A percentile compares a stretch with the other conserved stretches of the same genome.
Conservation (phyloP, 2,888 invertebrate genomes). For the Coleophora deauratella region DNA sequence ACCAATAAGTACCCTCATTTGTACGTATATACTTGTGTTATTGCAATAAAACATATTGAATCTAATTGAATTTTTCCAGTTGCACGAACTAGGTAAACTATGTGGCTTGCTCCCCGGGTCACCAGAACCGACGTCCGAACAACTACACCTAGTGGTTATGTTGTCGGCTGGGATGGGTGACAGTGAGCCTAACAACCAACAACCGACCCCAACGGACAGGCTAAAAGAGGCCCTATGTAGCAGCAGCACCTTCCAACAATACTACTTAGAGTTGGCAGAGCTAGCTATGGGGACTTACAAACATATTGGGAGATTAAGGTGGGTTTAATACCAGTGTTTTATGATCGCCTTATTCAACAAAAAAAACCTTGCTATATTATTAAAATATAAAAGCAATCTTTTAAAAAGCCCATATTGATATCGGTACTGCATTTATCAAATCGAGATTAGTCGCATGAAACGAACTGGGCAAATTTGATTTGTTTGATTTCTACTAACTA, state of each 20-base stretch:
- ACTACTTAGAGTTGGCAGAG: slow-evolving; percentile 94
- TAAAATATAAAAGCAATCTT: too few relatives aligned
- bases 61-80: slow-evolving; percentile 55
- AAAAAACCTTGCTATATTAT: too few relatives aligned
- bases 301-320: slow-evolving; percentile 85
- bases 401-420: too few relatives aligned
- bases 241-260: slow-evolving; percentile 89
- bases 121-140: slow-evolving; percentile 85
- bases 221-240: slow-evolving; percentile 93
- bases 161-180: slow-evolving; percentile 94
- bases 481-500: too few relatives aligned
- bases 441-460: too few relatives aligned
- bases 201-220: slow-evolving; percentile 82
- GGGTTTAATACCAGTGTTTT: too few relatives aligned
- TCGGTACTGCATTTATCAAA: too few relatives aligned
- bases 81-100: slow-evolving; percentile 88
- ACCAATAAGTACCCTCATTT: too few relatives aligned
- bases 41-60: too few relatives aligned
- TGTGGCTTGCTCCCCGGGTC: slow-evolving; percentile 93
- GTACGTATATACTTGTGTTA: too few relatives aligned
- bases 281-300: slow-evolving; percentile 97
- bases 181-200: slow-evolving; percentile 64
- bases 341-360: too few relatives aligned
- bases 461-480: too few relatives aligned
- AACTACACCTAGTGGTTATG: slow-evolving; percentile 91